These are phyloP conservation scores for Clarias fuscus DNA, from an alignment of 2,797 vertebrate species.

Conservation along the genomic window DNA sequence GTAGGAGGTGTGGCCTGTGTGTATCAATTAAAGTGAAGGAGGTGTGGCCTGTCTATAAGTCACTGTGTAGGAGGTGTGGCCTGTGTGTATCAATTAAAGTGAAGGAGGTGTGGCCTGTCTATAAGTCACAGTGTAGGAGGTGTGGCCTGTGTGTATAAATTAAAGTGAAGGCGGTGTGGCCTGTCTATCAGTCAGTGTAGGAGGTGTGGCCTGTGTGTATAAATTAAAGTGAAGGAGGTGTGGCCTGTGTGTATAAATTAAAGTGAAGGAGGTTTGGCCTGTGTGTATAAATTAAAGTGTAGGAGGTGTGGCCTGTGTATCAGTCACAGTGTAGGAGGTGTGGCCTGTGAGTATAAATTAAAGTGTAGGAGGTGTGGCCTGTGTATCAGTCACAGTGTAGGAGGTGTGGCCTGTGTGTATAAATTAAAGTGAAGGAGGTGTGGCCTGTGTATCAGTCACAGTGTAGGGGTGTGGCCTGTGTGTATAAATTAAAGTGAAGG, in stretches of 20 bases:
- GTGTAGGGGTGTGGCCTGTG: neutral
- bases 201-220: too few relatives aligned
- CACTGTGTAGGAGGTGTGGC: neutral
- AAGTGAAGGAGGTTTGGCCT: neutral
- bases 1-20: neutral
- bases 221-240: neutral
- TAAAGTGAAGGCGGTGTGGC: neutral
- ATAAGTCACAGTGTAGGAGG: neutral
- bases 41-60: neutral
- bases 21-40: neutral
- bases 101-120: neutral
- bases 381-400: neutral
- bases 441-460: too few relatives aligned
- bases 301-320: neutral
- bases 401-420: too few relatives aligned
- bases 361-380: neutral
- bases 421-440: too few relatives aligned
- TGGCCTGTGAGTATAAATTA: neutral
- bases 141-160: neutral
- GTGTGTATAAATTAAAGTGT: neutral
- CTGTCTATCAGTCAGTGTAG: too few relatives aligned
- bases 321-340: too few relatives aligned
- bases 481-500: too few relatives aligned
- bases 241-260: neutral
- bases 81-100: neutral